Evolutionary conservation across 1,140 invertebrate species (phyloP).

Genomic region (Hirudo medicinalis): DNA sequence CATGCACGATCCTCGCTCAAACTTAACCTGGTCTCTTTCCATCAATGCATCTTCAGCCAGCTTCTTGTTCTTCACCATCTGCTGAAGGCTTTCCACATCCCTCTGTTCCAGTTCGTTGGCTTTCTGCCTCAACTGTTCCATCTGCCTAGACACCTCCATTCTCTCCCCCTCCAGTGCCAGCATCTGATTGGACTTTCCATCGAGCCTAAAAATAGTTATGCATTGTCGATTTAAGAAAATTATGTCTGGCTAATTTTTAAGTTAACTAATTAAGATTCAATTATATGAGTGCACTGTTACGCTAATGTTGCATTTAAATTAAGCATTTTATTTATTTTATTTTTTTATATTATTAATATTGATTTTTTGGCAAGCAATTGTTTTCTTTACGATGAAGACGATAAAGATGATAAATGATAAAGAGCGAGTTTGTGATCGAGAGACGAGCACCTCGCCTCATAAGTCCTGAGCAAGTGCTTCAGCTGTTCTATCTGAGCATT

Average conservation of each 20-base stretch:
- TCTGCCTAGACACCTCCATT: background rate
- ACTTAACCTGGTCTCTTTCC: constrained; percentile 2
- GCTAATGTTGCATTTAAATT: too few relatives aligned
- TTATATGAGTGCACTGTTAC: too few relatives aligned
- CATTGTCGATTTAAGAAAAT: background rate
- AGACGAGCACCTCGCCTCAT: background rate
- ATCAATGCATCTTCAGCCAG: background rate
- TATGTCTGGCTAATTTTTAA: background rate
- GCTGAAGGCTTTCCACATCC: background rate
- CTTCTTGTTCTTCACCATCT: constrained; percentile 5
- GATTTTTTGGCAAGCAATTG: too few relatives aligned
- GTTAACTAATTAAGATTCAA: too few relatives aligned
- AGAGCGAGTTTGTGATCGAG: too few relatives aligned
- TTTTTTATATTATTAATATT: too few relatives aligned
- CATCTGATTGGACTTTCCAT: background rate
- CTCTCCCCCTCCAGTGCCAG: background rate
- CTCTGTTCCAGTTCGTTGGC: background rate
- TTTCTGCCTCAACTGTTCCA: background rate
- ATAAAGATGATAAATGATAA: too few relatives aligned
- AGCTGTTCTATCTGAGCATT: background rate
- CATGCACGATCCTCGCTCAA: background rate
- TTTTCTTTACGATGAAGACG: too few relatives aligned
- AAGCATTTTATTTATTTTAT: too few relatives aligned
- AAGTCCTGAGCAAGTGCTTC: background rate
- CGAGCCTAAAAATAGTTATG: background rate